A percentile compares a stretch with the other conserved stretches of the same genome.
Conservation (phyloP, 2,888 invertebrate species). For the Eurytoma californica region DNA sequence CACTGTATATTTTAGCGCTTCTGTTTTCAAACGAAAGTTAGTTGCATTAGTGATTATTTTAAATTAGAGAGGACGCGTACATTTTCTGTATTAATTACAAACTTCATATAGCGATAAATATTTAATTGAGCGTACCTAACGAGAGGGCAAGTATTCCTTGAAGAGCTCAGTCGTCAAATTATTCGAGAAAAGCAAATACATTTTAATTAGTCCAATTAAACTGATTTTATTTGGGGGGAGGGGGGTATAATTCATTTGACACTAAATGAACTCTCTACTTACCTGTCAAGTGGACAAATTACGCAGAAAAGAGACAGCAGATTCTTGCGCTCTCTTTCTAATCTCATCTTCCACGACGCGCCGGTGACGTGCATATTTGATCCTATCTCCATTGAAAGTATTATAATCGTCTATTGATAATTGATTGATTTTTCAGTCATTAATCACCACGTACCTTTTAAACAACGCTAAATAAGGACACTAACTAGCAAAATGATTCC, state of each 20-base stretch:
- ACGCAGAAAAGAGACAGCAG: too few relatives aligned
- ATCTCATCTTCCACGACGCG: too few relatives aligned
- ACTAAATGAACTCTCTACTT: slow-evolving; percentile 3
- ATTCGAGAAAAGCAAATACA: slow-evolving; percentile 39
- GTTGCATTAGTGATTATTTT: neutral
- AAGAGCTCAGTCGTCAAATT: slow-evolving; percentile 3
- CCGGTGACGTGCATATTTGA: too few relatives aligned
- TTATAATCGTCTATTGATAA: too few relatives aligned
- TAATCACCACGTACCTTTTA: too few relatives aligned
- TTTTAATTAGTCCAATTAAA: slow-evolving; percentile 50
- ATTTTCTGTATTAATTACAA: slow-evolving; percentile 30
- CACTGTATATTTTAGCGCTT: too few relatives aligned
- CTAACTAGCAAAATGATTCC: too few relatives aligned
- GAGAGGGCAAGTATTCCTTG: slow-evolving; percentile 21
- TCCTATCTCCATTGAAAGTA: too few relatives aligned
- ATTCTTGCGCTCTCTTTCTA: too few relatives aligned
- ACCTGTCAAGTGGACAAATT: neutral
- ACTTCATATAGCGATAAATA: slow-evolving; percentile 37
- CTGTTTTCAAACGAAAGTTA: too few relatives aligned
- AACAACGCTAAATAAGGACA: too few relatives aligned
- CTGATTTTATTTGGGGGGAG: neutral
- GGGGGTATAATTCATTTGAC: slow-evolving; percentile 36
- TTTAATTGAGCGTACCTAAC: slow-evolving; percentile 36
- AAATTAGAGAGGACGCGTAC: slow-evolving; percentile 5
- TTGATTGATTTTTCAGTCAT: too few relatives aligned